phyloP scores from a whole-genome alignment of 2,888 invertebrate species.

The Cheilosia urbana region DNA sequence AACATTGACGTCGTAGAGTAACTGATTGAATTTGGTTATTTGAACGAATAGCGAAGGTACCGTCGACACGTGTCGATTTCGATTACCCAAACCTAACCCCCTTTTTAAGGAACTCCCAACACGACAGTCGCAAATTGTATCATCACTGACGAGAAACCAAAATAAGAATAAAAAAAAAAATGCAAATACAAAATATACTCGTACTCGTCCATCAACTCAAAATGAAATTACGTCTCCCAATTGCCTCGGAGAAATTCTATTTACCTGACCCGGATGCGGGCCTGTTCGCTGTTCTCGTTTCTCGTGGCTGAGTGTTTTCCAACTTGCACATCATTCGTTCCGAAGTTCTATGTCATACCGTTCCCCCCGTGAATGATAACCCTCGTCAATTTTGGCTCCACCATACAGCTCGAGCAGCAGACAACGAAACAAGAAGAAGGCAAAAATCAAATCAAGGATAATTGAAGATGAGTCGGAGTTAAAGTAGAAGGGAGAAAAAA shows the following conservation, averaged over 20 bases:
- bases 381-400: slow-evolving; percentile 51
- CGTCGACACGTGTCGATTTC: too few species aligned
- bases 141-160: too few species aligned
- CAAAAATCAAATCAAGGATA: slow-evolving; percentile 73
- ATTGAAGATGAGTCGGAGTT: slow-evolving; percentile 74
- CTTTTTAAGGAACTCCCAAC: too few species aligned
- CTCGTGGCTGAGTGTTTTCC: slow-evolving; percentile 5
- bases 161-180: too few species aligned
- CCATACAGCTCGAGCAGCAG: not conserved
- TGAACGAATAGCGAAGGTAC: too few species aligned
- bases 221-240: slow-evolving; percentile 65
- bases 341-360: slow-evolving; percentile 57
- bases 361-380: slow-evolving; percentile 50
- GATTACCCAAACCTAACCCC: too few species aligned
- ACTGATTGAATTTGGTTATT: too few species aligned
- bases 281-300: not conserved
- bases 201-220: slow-evolving; percentile 46
- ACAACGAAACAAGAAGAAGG: slow-evolving; percentile 4
- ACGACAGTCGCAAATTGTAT: too few species aligned
- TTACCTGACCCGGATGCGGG: slow-evolving; percentile 50
- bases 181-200: too few species aligned
- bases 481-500: slow-evolving; percentile 46
- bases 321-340: slow-evolving; percentile 30
- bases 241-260: slow-evolving; percentile 64
- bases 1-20: too few species aligned